Evolutionary conservation across 2,888 invertebrate genomes (phyloP).

Genomic region (Phalera bucephala): DNA sequence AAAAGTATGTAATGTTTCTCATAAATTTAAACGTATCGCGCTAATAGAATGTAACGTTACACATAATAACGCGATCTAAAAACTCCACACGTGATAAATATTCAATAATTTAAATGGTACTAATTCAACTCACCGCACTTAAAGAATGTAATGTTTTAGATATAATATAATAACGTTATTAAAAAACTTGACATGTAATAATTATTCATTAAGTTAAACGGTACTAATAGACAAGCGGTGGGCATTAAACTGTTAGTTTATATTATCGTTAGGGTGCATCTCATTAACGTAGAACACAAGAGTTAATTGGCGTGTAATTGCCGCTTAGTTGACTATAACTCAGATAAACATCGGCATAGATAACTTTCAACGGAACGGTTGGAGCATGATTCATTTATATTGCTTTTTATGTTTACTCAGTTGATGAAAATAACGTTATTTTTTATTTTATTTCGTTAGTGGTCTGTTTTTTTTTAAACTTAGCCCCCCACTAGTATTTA

Average conservation of each 20-base stretch:
- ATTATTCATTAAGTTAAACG: slow-evolving; percentile 28
- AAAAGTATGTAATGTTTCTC: no score
- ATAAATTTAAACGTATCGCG: no score
- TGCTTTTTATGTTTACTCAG: slow-evolving; percentile 6
- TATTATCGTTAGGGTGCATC: slow-evolving; percentile 64
- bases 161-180: slow-evolving; percentile 5
- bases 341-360: slow-evolving; percentile 39
- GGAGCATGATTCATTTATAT: slow-evolving; percentile 24
- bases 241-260: slow-evolving; percentile 22
- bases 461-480: no score
- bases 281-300: slow-evolving; percentile 54
- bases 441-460: not conserved
- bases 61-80: slow-evolving; percentile 5
- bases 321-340: slow-evolving; percentile 55
- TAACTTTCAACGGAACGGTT: slow-evolving; percentile 32
- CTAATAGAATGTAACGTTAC: no score
- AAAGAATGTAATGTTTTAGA: no score
- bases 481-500: no score
- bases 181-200: slow-evolving; percentile 13
- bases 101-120: slow-evolving; percentile 22
- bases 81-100: slow-evolving; percentile 19
- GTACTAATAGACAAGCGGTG: slow-evolving; percentile 23
- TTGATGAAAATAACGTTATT: not conserved
- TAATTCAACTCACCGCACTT: no score
- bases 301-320: slow-evolving; percentile 72